Conservation (phyloP, 2,113 vertebrate genomes). For the Colistium nudipinnis region DNA sequence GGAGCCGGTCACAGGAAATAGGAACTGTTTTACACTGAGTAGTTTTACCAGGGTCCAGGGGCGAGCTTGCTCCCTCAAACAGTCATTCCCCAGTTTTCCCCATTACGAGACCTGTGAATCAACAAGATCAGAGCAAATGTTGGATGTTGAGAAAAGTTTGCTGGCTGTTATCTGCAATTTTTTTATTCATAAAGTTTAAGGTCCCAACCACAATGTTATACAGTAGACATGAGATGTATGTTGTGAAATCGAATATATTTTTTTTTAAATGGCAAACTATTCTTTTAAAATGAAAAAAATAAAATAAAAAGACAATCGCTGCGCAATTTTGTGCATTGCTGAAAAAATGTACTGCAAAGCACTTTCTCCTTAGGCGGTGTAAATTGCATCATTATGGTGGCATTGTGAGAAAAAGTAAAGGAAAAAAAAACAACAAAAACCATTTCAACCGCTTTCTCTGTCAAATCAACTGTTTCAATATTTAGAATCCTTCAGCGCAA, state of each 20-base stretch:
- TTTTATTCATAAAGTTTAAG: no score
- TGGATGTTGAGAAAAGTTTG: neutral
- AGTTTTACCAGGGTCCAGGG: constrained; percentile 80
- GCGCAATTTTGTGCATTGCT: neutral
- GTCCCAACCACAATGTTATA: no score
- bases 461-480: constrained; percentile 52
- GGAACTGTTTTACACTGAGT: constrained; percentile 75
- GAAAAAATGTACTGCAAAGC: neutral
- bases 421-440: neutral
- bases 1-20: constrained; percentile 69
- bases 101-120: constrained; percentile 93
- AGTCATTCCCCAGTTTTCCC: constrained; percentile 79
- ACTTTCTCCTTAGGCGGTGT: constrained; percentile 10
- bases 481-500: constrained; percentile 39
- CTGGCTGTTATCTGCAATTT: neutral
- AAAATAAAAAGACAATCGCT: neutral
- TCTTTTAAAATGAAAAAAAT: no score
- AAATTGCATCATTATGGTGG: constrained; percentile 30
- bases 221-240: no score
- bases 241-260: no score
- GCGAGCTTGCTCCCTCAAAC: constrained; percentile 52
- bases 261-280: no score
- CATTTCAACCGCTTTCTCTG: constrained; percentile 7
- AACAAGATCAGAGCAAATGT: constrained; percentile 72
- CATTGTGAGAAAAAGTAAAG: constrained; percentile 1